Conservation (phyloP, 2,888 invertebrate genomes). For the Drosophila yooni region DNA sequence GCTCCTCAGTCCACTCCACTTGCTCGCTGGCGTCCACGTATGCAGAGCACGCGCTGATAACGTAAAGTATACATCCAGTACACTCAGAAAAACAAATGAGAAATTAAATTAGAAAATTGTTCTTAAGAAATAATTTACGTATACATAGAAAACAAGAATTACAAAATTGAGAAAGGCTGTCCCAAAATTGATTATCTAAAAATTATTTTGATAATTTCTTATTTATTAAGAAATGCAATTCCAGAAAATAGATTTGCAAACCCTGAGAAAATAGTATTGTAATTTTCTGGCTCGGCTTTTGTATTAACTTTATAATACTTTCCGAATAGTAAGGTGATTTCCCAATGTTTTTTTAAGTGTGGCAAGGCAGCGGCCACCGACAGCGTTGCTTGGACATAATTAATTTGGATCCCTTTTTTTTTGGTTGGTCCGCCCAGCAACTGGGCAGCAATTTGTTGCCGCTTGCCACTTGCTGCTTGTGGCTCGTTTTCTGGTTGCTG, state of each 20-base stretch:
- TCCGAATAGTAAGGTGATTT: neutral
- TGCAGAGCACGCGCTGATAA: constrained; percentile 80
- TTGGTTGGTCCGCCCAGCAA: constrained; percentile 44
- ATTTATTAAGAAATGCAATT: neutral
- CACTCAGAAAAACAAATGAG: neutral
- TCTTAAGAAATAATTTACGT: neutral
- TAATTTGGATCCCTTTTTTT: constrained; percentile 73
- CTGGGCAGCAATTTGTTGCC: constrained; percentile 64
- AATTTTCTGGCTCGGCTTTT: too few species aligned
- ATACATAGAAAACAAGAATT: neutral
- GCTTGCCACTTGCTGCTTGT: constrained; percentile 51
- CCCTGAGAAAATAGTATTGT: too few species aligned
- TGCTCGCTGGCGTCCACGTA: constrained; percentile 58
- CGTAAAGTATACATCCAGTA: constrained; percentile 59
- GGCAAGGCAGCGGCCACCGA: constrained; percentile 39
- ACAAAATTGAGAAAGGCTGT: neutral
- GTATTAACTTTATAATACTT: neutral
- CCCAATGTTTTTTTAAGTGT: neutral
- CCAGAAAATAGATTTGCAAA: too few species aligned
- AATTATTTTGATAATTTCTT: neutral
- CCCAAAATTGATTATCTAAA: too few species aligned
- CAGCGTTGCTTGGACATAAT: constrained; percentile 79
- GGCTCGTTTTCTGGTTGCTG: constrained; percentile 35
- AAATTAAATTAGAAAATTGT: too few species aligned
- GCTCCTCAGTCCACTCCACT: constrained; percentile 1